Base-by-base conservation (phyloP, 2,888 invertebrate species). In the Melanchra persicariae region DNA sequence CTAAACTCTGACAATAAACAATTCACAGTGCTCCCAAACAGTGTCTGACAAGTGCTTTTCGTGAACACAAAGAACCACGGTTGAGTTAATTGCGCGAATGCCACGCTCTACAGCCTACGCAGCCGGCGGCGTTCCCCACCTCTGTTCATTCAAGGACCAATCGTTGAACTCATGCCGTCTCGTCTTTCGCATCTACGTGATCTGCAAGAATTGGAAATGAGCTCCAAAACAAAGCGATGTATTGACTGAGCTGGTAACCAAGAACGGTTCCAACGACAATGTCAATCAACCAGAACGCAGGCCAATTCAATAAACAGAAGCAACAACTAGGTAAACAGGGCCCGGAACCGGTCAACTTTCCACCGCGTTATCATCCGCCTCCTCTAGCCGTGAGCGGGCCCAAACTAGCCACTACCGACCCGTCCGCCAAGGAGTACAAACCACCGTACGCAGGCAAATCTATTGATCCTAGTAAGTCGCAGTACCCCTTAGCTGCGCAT, bases 311-410 rank as follows among this genome's bases (percentile, higher is more conserved):
- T 90, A 96, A 96, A 91, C 94, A 94, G 90, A 95, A 95, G 89
- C 94, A 94, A 87, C 95, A 95, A 95, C 92, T 95, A 94, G 94
- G 95, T 92, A 95, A 95, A 94, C 95, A 94, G 92, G 95, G 93
- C 88, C 89, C 94, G 82, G 95, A 95, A 94, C 95, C 94, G 94
- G 95, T 95, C 94, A 94, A 93, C 94, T 95, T 95, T 93, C 98
- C 98, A 88, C 98, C 98, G 87, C 97, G 98, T 82, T 98, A 98
- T 94, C 98, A 98, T 91, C 98, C 98, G 87, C 97, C 97, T 79
- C 97, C 97, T 83, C 96, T 97, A 90, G 97, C 98, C 83, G 96
- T 96, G 74, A 93, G 94, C 83, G 96, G 96, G 81, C 96, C 96
- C 77, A 97, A 97, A 77, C 97, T 97, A 88, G 94, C 97, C 85